These are phyloP conservation scores for Trypoxylon attenuatum DNA, from an alignment of 2,888 invertebrate genomes.

Conservation along the genomic window DNA sequence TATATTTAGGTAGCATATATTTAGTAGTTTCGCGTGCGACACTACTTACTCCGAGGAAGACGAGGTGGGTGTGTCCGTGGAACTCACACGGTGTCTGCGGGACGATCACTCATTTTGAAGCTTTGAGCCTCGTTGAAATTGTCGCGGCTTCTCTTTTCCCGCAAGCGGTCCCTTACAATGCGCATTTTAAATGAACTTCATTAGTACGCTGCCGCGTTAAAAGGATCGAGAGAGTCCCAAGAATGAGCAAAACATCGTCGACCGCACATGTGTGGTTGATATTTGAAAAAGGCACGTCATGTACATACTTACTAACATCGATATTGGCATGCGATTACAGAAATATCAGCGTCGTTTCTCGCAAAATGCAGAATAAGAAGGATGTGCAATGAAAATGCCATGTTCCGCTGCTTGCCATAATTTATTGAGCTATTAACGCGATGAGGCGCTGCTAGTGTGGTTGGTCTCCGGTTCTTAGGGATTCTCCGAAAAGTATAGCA, in stretches of 20 bases:
- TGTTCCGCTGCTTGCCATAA: too few species aligned
- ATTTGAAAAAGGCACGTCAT: background rate
- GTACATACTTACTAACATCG: too few species aligned
- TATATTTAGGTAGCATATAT: constrained; percentile 72
- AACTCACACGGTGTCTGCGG: constrained; percentile 58
- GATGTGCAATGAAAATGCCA: too few species aligned
- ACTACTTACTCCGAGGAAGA: constrained; percentile 65
- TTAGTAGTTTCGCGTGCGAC: constrained; percentile 67
- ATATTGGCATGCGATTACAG: too few species aligned
- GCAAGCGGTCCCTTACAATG: constrained; percentile 23
- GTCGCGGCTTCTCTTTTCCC: constrained; percentile 48
- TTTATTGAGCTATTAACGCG: too few species aligned
- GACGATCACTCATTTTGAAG: constrained; percentile 71
- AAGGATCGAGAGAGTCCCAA: background rate
- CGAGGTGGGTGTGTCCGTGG: constrained; percentile 71
- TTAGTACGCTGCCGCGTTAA: constrained; percentile 14
- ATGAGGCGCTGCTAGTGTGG: too few species aligned
- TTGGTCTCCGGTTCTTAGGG: background rate
- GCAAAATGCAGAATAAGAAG: too few species aligned
- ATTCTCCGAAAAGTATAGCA: background rate
- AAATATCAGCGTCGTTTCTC: too few species aligned
- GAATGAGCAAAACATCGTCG: constrained; percentile 1
- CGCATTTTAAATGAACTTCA: constrained; percentile 29
- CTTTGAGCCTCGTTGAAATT: constrained; percentile 51
- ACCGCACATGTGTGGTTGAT: background rate